Base-by-base conservation (phyloP, 2,888 invertebrate genomes). In the Tholera decimalis region DNA sequence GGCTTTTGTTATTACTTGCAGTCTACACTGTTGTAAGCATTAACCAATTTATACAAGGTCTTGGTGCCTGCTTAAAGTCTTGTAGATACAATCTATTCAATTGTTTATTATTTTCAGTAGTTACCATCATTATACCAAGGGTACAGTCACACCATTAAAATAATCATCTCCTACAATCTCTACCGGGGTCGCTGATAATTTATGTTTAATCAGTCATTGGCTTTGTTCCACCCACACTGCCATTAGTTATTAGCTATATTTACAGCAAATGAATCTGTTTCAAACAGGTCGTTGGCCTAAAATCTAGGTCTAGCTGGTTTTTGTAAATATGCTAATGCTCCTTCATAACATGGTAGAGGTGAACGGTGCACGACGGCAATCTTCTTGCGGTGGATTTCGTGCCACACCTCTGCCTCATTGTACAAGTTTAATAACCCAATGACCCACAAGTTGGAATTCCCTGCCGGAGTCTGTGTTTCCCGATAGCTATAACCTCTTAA, bases 251-350 rank as follows among this genome's bases (percentile, higher is more conserved):
- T 33, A 20, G 13, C 13, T 56, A 47, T 65, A 62, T 71, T 64
- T 59, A 60, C 55, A 59, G 57, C 35, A 67, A 41, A 68, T 55
- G 46, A 43, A 22, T 59, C 22, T 39, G 39, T 58, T 56, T 57
- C 56, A 39, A 15, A 79, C 15, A 81, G 83, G 81, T 85, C 83
- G 72, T 71, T 80, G 82, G 44, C 81, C 80, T 73, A 22, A 74
- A 63, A 83, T 82, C 75, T 82, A 80, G 80, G 78, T 80, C 24
- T 66, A 41, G 47, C 77, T 82, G 75, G 76, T 79, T 73, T 81
- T 79, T 79, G 78, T 83, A 83, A 82, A 84, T 85, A 87, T 86
- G 85, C 72, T 84, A 85, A 88, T 82, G 68, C 65, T 72, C 58
- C 73, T 81, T 73, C 71, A 82, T 82, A 77, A 76, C 70, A 77